phyloP scores from a whole-genome alignment of 2,888 invertebrate species.

The Gymnocheta viridis region DNA sequence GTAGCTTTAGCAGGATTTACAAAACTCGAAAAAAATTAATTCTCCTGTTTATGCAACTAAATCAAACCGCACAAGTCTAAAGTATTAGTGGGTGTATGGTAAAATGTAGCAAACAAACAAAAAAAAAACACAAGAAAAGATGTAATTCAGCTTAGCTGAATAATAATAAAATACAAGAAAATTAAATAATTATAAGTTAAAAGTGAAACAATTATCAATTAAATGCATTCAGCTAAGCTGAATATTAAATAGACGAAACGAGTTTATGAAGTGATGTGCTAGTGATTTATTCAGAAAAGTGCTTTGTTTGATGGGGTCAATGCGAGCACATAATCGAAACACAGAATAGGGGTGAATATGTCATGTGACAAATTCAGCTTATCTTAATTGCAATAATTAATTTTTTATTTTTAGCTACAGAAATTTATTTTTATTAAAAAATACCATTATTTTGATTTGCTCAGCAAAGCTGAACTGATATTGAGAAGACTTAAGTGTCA shows the following conservation, averaged over 20 bases:
- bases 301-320: no score
- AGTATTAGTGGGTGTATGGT: slow-evolving; percentile 43
- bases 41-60: slow-evolving; percentile 57
- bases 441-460: no score
- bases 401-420: no score
- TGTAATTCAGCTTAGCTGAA: slow-evolving; percentile 46
- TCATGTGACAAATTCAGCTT: no score
- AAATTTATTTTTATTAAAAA: no score
- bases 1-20: slow-evolving; percentile 57
- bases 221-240: slow-evolving; percentile 14
- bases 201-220: slow-evolving; percentile 18
- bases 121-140: background rate
- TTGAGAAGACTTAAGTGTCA: no score
- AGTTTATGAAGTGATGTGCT: background rate
- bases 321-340: no score
- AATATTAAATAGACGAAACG: background rate
- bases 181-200: slow-evolving; percentile 57
- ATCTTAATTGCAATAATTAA: no score
- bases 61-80: slow-evolving; percentile 64
- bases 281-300: no score
- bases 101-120: background rate
- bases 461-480: no score
- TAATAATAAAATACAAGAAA: slow-evolving; percentile 44
- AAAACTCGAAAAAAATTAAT: slow-evolving; percentile 27
- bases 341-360: no score